Percentiles rank a stretch among this genome's conserved stretches.
Conservation (phyloP, 2,797 vertebrate genomes). For the Anniella stebbinsi region DNA sequence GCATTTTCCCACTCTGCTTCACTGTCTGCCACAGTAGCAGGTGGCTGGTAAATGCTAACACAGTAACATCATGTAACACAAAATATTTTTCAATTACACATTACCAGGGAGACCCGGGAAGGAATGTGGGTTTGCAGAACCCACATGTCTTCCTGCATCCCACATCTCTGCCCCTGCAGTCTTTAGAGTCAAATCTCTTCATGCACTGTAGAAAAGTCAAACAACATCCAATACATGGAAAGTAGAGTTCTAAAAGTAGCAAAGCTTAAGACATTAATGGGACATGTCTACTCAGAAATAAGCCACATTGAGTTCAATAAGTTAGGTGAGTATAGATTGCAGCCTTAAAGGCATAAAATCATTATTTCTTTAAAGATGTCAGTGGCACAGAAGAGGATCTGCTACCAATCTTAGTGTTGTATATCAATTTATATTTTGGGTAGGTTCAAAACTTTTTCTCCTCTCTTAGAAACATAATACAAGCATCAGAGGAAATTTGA, state of each 20-base stretch:
- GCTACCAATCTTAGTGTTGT: neutral
- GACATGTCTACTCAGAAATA: too few species aligned
- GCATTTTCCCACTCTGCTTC: neutral
- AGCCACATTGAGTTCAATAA: too few species aligned
- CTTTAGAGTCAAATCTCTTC: neutral
- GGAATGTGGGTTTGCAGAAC: neutral
- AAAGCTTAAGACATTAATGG: neutral
- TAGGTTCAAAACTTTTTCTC: neutral
- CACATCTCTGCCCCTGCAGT: neutral
- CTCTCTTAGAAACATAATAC: neutral
- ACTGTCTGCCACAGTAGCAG: neutral
- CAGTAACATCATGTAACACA: neutral
- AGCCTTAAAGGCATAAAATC: neutral
- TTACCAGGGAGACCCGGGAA: neutral
- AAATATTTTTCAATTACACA: neutral
- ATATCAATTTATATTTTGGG: neutral
- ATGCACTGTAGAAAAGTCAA: constrained; percentile 20
- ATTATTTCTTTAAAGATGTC: neutral
- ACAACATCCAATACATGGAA: neutral
- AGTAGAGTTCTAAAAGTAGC: neutral
- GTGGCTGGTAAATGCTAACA: neutral
- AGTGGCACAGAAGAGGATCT: neutral
- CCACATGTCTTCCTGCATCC: neutral
- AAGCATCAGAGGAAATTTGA: neutral
- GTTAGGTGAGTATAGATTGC: too few species aligned